Evolutionary conservation across 2,113 vertebrate genomes (phyloP), one percentile per base, ranked within the genome.

Genomic region (Colistium nudipinnis): DNA sequence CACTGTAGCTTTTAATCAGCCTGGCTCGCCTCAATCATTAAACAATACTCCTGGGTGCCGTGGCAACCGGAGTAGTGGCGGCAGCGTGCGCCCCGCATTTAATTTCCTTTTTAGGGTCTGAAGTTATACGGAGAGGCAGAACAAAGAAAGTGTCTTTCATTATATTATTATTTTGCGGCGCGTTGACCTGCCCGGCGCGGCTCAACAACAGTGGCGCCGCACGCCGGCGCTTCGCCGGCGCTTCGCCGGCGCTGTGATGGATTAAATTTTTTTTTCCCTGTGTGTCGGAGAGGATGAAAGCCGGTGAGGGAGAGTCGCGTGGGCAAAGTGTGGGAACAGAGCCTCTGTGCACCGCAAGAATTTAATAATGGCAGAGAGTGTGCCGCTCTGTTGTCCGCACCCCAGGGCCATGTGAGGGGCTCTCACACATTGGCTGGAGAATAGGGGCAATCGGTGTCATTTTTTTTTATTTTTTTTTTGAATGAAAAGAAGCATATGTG

Each of bases 1-100:
- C 83, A 41, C 83, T 86, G 81, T 82, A 78, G 83, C 76, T 73
- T 90, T 90, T 86, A 89, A 87, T 90, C 88, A 89, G 75, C 75
- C 48, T 0, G 41, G 68, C 52, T 71, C 66, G 62, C 75, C 82
- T 70, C 74, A 54, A 54, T 79, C 84, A 83, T 80, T 86, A 84
- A 47, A 78, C 70, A 48, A 41, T 71, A 63, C 84, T 74, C 79
- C 31, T 31, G 60, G 62, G 69, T 64, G 64, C 76, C 65, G 3
- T 36, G 25, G 56, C 65, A 51, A 53, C 70, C 56, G 60, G 73
- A 81, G 74, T 49, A 20, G 55, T 76, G 22, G 45, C 22, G 7
- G 72, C 72, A 70, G 74, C 73, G 53, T 45, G 30, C 31, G 65
- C 35, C 70, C 74, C 71, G 39, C 55, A 64, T 91, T 88, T 88